A percentile compares a stretch with the other conserved stretches of the same genome.
Conservation (phyloP, 2,888 invertebrate genomes). For the Mystacides longicornis region DNA sequence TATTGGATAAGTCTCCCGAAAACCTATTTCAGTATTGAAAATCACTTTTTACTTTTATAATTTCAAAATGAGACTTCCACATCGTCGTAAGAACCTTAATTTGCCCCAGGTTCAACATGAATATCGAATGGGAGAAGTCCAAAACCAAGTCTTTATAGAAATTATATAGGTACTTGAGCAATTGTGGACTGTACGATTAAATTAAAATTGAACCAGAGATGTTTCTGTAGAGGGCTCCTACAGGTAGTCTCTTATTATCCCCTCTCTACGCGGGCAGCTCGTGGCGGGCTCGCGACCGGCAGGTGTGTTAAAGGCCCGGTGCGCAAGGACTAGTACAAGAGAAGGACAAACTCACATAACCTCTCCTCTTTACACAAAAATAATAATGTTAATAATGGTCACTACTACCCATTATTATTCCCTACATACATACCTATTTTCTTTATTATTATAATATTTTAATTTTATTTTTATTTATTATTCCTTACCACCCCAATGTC, state of each 20-base stretch:
- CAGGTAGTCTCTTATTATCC: constrained; percentile 14
- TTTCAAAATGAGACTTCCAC: too few species aligned
- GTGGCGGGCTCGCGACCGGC: constrained; percentile 26
- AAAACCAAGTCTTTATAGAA: too few species aligned
- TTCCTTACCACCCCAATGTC: not conserved
- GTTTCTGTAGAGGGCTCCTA: not conserved
- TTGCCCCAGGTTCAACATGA: too few species aligned
- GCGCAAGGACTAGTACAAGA: not conserved
- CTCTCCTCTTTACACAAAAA: not conserved
- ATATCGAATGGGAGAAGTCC: too few species aligned
- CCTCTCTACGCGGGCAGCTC: constrained; percentile 16
- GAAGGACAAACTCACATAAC: not conserved
- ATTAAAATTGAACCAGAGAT: not conserved
- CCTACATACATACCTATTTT: too few species aligned
- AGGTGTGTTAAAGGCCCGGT: constrained; percentile 17
- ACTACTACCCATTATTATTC: not conserved
- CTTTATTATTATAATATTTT: not conserved
- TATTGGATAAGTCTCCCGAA: too few species aligned
- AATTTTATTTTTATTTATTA: not conserved
- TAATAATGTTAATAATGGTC: not conserved
- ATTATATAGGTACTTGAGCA: too few species aligned
- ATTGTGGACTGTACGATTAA: too few species aligned
- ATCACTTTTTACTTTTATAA: too few species aligned
- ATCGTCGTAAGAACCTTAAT: too few species aligned
- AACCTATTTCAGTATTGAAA: too few species aligned